Percentiles rank a stretch among this genome's conserved stretches.
These are phyloP conservation scores for Ophion ellenae DNA, from an alignment of 2,888 invertebrate species.

Conservation along the genomic window DNA sequence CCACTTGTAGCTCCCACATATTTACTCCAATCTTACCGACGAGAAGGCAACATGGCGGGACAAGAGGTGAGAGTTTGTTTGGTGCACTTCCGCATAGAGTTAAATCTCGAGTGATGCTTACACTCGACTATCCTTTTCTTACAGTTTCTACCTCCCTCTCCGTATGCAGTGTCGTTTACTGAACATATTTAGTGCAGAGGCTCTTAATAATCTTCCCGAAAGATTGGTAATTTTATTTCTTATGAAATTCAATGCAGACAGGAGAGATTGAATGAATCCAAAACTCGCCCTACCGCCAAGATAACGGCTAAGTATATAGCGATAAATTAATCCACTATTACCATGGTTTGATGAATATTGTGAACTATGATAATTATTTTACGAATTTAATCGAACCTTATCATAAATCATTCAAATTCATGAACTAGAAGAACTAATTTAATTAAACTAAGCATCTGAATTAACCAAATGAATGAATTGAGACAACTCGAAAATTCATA, in stretches of 20 bases:
- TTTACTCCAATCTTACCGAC: slow-evolving; percentile 77
- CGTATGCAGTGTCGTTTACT: background rate
- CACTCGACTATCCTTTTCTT: slow-evolving; percentile 55
- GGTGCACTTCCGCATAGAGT: slow-evolving; percentile 65
- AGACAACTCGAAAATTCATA: too few relatives aligned
- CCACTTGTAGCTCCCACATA: slow-evolving; percentile 82
- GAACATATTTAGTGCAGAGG: background rate
- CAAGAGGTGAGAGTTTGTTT: slow-evolving; percentile 12
- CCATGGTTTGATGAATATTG: too few relatives aligned
- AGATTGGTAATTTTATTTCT: background rate
- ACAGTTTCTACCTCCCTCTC: slow-evolving; percentile 10
- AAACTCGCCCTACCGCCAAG: background rate
- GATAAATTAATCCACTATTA: too few relatives aligned
- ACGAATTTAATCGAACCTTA: too few relatives aligned
- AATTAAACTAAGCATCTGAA: too few relatives aligned
- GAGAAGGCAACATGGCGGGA: slow-evolving; percentile 48
- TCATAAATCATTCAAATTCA: too few relatives aligned
- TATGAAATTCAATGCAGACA: background rate
- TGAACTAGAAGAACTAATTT: too few relatives aligned
- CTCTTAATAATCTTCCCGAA: background rate
- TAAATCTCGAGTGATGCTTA: slow-evolving; percentile 79
- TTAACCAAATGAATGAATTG: too few relatives aligned
- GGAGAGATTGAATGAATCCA: background rate
- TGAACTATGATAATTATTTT: too few relatives aligned
- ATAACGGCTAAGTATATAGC: too few relatives aligned